Evolutionary conservation across 2,797 vertebrate species (phyloP).

Genomic region (Synanceia verrucosa): DNA sequence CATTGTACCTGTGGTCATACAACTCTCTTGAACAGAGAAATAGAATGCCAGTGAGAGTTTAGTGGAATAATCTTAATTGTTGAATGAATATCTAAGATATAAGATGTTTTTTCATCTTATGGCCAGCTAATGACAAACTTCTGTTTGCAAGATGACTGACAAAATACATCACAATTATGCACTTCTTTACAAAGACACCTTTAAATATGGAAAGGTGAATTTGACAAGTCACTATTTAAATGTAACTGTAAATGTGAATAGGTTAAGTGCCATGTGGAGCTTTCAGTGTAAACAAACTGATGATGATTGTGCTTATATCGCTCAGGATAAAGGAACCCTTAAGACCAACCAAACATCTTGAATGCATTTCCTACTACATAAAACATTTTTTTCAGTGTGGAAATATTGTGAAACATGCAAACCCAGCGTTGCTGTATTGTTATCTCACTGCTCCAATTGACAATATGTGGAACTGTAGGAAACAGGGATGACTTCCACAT

Average conservation of each 20-base stretch:
- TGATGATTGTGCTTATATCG: neutral
- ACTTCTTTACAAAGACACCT: neutral
- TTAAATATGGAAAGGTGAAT: neutral
- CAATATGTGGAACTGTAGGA: neutral
- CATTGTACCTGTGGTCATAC: neutral
- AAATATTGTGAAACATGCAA: conserved; percentile 1
- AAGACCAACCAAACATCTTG: conserved; percentile 3
- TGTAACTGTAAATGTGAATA: neutral
- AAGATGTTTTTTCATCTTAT: neutral
- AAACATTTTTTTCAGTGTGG: conserved; percentile 7
- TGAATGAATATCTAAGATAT: neutral
- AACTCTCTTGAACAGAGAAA: neutral
- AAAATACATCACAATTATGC: neutral
- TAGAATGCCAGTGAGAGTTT: neutral
- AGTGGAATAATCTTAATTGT: neutral
- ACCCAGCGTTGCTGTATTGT: neutral
- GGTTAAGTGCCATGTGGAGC: conserved; percentile 13
- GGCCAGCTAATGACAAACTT: neutral
- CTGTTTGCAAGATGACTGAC: neutral
- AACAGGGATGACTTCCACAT: neutral
- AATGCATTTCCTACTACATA: neutral
- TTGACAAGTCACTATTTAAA: neutral
- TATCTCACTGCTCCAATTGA: neutral
- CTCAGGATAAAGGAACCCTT: neutral
- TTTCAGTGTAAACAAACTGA: conserved; percentile 15